A percentile compares a stretch with the other conserved stretches of the same genome.
phyloP scores from a whole-genome alignment of 2,113 vertebrate genomes.

The Corythaeola cristata region DNA sequence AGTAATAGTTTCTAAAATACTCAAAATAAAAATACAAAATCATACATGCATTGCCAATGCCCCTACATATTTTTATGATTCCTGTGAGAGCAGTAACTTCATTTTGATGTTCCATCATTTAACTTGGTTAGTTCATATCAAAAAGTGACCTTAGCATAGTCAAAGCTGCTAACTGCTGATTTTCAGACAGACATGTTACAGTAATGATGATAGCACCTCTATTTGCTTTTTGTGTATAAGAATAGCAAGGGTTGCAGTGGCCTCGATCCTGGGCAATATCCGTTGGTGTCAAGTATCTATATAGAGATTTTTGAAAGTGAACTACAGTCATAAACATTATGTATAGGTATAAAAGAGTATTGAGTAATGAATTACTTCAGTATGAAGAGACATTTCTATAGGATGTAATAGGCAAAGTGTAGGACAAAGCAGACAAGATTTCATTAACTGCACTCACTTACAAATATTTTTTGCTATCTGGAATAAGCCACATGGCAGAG shows the following conservation, averaged over 20 bases:
- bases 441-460: background rate
- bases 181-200: background rate
- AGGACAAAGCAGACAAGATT: background rate
- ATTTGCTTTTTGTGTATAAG: background rate
- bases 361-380: background rate
- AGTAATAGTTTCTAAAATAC: background rate
- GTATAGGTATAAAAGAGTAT: background rate
- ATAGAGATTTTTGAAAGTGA: background rate
- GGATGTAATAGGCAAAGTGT: background rate
- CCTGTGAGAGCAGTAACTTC: background rate
- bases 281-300: background rate
- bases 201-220: background rate
- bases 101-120: background rate
- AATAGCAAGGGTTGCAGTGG: background rate
- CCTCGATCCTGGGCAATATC: background rate
- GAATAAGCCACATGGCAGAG: background rate
- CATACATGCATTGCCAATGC: fast-evolving
- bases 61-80: background rate
- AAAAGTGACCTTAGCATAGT: background rate
- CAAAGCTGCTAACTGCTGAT: background rate
- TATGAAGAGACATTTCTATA: background rate
- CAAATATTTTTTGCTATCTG: background rate
- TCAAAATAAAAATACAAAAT: background rate
- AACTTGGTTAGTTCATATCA: background rate
- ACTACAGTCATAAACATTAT: background rate